phyloP scores from a whole-genome alignment of 2,888 invertebrate species.

The Chrysolina haemoptera region DNA sequence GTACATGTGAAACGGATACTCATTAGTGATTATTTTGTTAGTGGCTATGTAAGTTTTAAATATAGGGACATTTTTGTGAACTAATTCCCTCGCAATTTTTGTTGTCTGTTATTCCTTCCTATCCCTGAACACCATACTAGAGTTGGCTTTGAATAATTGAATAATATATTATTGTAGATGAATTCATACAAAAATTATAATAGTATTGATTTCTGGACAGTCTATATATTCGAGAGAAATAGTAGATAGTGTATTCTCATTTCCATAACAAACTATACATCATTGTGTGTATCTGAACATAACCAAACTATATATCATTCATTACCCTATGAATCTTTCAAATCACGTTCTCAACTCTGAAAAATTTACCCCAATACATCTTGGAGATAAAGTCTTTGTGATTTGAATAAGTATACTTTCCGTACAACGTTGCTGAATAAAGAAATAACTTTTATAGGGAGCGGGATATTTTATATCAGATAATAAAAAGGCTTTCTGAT shows the following conservation, averaged over 20 bases:
- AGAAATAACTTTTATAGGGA: background rate
- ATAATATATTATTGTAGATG: too few species aligned
- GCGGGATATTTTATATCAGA: background rate
- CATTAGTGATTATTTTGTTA: too few species aligned
- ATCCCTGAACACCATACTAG: too few species aligned
- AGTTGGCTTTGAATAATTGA: too few species aligned
- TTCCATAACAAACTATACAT: background rate
- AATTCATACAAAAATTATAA: too few species aligned
- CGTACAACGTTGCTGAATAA: background rate
- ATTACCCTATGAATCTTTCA: conserved; percentile 12
- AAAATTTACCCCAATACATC: conserved; percentile 2
- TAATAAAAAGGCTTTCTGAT: background rate
- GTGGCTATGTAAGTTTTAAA: too few species aligned
- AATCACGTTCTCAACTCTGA: conserved; percentile 12
- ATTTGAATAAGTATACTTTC: background rate
- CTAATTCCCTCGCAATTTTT: too few species aligned
- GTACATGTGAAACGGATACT: too few species aligned
- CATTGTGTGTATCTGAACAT: background rate
- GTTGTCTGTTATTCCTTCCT: too few species aligned
- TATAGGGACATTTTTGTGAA: too few species aligned
- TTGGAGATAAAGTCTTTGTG: conserved; percentile 6
- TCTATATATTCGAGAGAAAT: background rate
- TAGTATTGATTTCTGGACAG: background rate
- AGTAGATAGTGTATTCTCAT: background rate
- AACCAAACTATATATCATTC: background rate